phyloP scores from a whole-genome alignment of 2,888 invertebrate genomes.

The Odontocolon sp. region DNA sequence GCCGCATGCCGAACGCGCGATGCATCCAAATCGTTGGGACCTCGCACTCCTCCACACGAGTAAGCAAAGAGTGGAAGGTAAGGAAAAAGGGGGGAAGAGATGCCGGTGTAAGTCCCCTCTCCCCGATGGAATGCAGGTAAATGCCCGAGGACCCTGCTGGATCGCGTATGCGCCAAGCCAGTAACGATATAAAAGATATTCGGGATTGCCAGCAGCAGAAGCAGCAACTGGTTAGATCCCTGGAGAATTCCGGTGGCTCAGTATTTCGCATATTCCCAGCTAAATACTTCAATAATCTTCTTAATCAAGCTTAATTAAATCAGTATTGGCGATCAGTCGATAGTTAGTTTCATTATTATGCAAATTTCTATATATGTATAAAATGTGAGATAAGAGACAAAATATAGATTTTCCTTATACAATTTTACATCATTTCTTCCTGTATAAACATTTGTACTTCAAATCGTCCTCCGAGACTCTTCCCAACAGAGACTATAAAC shows the following conservation, averaged over 20 bases:
- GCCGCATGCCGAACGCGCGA: constrained; percentile 67
- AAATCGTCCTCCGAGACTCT: not conserved
- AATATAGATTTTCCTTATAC: too few species aligned
- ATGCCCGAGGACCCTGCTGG: constrained; percentile 43
- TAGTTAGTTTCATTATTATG: too few species aligned
- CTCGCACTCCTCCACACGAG: too few species aligned
- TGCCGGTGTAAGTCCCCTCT: constrained; percentile 58
- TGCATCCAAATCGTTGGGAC: constrained; percentile 68
- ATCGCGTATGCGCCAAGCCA: constrained; percentile 24
- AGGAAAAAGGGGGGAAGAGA: not conserved
- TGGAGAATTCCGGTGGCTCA: not conserved
- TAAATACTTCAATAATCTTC: not conserved
- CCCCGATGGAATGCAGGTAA: constrained; percentile 69
- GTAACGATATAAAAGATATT: constrained; percentile 6
- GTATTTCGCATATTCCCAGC: not conserved
- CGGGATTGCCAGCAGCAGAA: not conserved
- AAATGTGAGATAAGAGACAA: too few species aligned
- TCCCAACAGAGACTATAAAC: not conserved
- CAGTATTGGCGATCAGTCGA: too few species aligned
- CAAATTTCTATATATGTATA: too few species aligned
- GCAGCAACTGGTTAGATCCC: not conserved
- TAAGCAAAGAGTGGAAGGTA: not conserved
- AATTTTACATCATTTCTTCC: not conserved
- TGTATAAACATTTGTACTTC: not conserved
- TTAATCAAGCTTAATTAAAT: not conserved